These are phyloP conservation scores for Tinea pellionella DNA, from an alignment of 2,888 invertebrate genomes.

Conservation along the genomic window DNA sequence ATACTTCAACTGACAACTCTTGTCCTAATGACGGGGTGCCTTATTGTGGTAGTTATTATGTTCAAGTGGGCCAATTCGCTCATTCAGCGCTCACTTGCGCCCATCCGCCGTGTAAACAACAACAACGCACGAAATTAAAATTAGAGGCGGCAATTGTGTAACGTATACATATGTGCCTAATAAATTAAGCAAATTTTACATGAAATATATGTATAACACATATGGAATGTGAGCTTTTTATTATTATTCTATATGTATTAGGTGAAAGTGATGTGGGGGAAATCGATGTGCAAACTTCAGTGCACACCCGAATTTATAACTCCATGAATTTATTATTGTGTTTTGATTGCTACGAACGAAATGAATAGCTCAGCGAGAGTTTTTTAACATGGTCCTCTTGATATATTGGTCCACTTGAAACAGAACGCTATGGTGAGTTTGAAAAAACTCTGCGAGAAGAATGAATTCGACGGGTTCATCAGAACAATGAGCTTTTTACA, in stretches of 20 bases:
- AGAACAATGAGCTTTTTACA: slow-evolving; percentile 21
- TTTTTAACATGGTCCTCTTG: slow-evolving; percentile 45
- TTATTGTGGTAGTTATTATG: slow-evolving; percentile 36
- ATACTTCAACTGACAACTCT: slow-evolving; percentile 14
- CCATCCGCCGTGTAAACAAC: slow-evolving; percentile 58
- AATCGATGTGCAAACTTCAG: not conserved
- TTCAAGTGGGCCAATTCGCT: slow-evolving; percentile 64
- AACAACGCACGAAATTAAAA: slow-evolving; percentile 19
- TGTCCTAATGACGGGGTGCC: slow-evolving; percentile 16
- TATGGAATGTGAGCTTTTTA: too few species aligned
- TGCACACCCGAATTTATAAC: not conserved
- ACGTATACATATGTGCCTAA: not conserved
- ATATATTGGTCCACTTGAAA: slow-evolving; percentile 43
- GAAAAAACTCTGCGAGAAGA: slow-evolving; percentile 32
- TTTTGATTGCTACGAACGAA: slow-evolving; percentile 52
- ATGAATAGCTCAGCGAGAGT: slow-evolving; percentile 61
- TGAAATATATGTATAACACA: too few species aligned
- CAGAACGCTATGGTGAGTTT: slow-evolving; percentile 53
- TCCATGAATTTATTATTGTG: slow-evolving; percentile 46
- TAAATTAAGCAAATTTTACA: too few species aligned
- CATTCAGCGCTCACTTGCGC: slow-evolving; percentile 52
- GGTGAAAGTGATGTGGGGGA: not conserved
- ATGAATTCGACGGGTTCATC: slow-evolving; percentile 32
- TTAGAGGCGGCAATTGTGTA: slow-evolving; percentile 31
- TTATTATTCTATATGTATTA: too few species aligned